Evolutionary conservation across 2,888 invertebrate species (phyloP), one percentile per base, ranked within the genome.

Genomic region (Drosophila niveifrons): DNA sequence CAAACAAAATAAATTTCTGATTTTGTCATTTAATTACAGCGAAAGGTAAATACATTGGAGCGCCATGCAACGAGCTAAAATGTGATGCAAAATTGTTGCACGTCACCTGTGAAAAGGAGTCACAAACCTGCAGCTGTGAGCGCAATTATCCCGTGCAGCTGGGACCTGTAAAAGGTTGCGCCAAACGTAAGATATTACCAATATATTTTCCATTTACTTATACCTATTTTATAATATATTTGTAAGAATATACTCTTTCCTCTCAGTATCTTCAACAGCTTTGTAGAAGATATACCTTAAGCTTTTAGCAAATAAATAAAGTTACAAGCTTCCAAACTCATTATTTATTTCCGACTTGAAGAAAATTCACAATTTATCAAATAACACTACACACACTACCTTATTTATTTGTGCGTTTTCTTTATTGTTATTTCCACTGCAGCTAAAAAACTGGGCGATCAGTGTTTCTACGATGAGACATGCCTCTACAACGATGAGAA

Each of bases 401-500:
- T 31, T 10, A 2, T 31, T 10, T 10, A 31, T 41, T 11, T 41
- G 13, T 15, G 10, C 7, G 3, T 36, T 36, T 36, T 36, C 36
- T 3, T 1, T 0, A 10, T 47, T n/a, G 8, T 31, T 11, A n/a
- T 56, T 9, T 0, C 15, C 9, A 63, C 29, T 94, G 13, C 93
- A 97, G 97, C 97, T 48, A 96, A 96, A 93, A 95, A 95, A 91
- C 93, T 97, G 90, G 97, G 97, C 68, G 97, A 97, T 91, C 96
- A 96, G 91, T 97, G 97, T 92, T 96, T 96, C 93, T 97, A 97
- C 93, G 94, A 95, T 88, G 95, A 96, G 92, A 95, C 97, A 56
- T 97, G 97, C 92, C 94, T 94, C 84, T 96, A 95, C 90, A 94
- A 94, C 91, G 97, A 97, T 92, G 95, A 95, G 74, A 96, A 97